Conservation (phyloP, 2,113 vertebrate species). For the Bubo blakistoni region DNA sequence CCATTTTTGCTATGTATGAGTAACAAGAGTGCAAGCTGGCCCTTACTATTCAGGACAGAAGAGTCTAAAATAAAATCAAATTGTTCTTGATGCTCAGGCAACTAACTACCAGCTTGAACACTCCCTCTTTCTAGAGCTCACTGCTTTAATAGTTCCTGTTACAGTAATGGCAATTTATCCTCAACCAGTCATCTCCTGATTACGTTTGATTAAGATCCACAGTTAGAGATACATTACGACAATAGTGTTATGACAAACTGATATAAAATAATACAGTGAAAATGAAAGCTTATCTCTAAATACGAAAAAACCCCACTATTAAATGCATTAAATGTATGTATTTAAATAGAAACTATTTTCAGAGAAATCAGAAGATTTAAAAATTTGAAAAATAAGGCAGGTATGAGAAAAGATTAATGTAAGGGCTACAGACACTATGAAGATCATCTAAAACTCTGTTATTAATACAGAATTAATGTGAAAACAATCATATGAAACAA, state of each 20-base stretch:
- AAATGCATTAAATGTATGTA: neutral
- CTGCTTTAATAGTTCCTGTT: neutral
- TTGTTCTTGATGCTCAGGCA: neutral
- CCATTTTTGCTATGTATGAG: neutral
- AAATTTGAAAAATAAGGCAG: neutral
- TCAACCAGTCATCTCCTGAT: constrained; percentile 15
- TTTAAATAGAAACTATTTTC: neutral
- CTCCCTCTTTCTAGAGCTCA: neutral
- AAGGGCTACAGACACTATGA: neutral
- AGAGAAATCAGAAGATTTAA: neutral
- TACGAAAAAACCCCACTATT: neutral
- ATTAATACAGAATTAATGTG: neutral
- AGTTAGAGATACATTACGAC: neutral
- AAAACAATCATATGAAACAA: neutral
- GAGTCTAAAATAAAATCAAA: neutral
- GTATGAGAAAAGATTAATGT: neutral
- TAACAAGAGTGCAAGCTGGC: neutral
- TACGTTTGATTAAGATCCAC: neutral
- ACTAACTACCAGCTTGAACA: neutral
- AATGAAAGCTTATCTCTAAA: neutral
- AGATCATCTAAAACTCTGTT: neutral
- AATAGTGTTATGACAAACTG: neutral
- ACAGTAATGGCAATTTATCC: neutral
- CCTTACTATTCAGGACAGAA: neutral
- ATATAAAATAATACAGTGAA: neutral